Evolutionary conservation across 30 jellyfish, hydroid and myxozoan genomes (phyloP).

Genomic region (Hydra vulgaris): DNA sequence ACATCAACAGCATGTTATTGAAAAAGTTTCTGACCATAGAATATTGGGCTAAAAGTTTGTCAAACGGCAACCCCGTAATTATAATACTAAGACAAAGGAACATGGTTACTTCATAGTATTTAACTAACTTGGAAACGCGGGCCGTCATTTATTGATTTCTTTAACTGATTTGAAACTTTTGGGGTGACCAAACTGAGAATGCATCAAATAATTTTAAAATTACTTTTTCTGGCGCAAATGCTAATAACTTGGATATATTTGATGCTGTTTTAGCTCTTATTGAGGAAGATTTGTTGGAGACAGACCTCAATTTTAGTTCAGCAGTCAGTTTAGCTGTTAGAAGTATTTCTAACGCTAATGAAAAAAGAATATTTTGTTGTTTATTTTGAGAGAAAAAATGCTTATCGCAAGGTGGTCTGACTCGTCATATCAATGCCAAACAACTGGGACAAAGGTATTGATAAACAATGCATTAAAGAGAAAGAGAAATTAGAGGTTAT

Average conservation of each 20-base stretch:
- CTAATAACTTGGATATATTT: not conserved
- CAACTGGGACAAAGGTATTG: slow-evolving; percentile 1
- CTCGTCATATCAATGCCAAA: slow-evolving; percentile 16
- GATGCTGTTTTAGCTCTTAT: not conserved
- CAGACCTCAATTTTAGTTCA: not conserved
- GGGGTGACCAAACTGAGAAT: not conserved
- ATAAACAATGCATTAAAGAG: not conserved
- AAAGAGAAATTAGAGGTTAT: not conserved
- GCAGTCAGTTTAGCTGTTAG: not conserved
- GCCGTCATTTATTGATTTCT: too few species aligned
- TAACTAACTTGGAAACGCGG: too few species aligned
- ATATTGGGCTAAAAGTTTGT: too few species aligned
- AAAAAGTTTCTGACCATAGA: too few species aligned
- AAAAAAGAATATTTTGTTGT: not conserved
- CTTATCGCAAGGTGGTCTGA: slow-evolving; percentile 11
- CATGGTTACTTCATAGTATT: too few species aligned
- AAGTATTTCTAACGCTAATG: not conserved
- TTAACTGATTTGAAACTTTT: not conserved
- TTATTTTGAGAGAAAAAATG: not conserved
- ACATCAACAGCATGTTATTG: too few species aligned
- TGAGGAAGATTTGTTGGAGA: not conserved
- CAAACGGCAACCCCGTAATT: too few species aligned
- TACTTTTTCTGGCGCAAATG: not conserved
- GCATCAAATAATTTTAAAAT: not conserved
- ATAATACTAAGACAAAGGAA: too few species aligned